phyloP scores from a whole-genome alignment of 2,888 invertebrate species.

The Willowsia nigromaculata region DNA sequence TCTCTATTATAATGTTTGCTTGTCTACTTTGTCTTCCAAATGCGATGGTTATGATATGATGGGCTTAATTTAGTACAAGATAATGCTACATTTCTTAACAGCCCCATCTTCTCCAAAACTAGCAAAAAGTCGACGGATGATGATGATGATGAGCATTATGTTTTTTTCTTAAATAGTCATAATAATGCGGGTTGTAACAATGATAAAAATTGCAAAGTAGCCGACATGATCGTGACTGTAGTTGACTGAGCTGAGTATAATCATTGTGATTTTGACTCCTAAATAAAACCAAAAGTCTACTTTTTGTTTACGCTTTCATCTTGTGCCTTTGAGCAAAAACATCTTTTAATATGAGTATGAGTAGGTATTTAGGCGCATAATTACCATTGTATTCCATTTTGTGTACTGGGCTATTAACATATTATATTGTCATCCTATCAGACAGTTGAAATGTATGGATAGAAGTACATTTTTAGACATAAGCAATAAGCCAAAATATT shows the following conservation, averaged over 20 bases:
- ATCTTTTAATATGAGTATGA: neutral
- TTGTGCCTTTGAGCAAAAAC: neutral
- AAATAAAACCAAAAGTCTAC: neutral
- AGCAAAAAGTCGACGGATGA: neutral
- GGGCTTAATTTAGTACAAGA: conserved; percentile 13
- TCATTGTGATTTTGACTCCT: neutral
- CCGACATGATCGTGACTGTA: neutral
- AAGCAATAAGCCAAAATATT: neutral
- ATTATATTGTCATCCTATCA: neutral
- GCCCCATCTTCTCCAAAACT: neutral
- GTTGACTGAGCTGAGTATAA: neutral
- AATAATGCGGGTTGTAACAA: neutral
- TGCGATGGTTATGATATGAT: neutral
- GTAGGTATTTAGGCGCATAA: neutral
- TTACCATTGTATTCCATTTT: neutral
- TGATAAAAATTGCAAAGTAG: conserved; percentile 4
- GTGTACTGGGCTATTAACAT: neutral
- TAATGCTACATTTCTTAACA: neutral
- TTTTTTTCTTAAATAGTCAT: neutral
- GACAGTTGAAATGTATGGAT: neutral
- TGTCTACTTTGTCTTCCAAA: neutral
- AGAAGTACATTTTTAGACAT: neutral
- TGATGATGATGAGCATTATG: neutral
- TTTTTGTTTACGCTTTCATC: neutral
- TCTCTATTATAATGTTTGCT: neutral